Percentiles rank a stretch among this genome's conserved stretches.
These are phyloP conservation scores for Drosophila obscura DNA, from an alignment of 1,140 invertebrate species.

Conservation along the genomic window DNA sequence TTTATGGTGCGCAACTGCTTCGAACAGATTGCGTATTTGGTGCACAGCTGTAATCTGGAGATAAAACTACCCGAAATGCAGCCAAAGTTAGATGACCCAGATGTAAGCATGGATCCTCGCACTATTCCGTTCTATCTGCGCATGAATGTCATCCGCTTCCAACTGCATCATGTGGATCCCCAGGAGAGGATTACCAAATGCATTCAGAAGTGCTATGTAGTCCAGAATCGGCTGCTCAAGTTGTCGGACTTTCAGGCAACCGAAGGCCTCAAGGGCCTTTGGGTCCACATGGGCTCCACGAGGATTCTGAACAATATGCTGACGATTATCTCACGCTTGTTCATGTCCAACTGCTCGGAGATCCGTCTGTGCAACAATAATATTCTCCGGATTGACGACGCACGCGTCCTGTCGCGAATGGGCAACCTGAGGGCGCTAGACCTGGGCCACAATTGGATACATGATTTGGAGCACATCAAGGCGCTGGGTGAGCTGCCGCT, in stretches of 20 bases:
- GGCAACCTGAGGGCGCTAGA: constrained; percentile 62
- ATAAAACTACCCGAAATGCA: constrained; percentile 42
- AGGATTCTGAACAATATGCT: constrained; percentile 52
- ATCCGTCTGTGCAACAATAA: constrained; percentile 60
- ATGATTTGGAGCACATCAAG: constrained; percentile 45
- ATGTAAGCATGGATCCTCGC: neutral
- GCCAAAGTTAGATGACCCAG: neutral
- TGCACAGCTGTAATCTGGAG: constrained; percentile 49
- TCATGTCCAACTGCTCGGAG: constrained; percentile 61
- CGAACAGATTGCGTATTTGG: constrained; percentile 65
- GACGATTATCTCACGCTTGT: constrained; percentile 49
- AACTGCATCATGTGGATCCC: constrained; percentile 56
- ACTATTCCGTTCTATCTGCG: constrained; percentile 49
- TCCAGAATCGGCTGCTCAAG: constrained; percentile 60
- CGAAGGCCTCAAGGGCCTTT: constrained; percentile 51
- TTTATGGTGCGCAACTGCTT: constrained; percentile 72
- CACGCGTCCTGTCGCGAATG: constrained; percentile 46
- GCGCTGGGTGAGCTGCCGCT: constrained; percentile 47
- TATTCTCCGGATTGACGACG: constrained; percentile 43
- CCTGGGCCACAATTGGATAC: constrained; percentile 69
- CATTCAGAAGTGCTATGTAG: constrained; percentile 51
- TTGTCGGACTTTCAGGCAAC: constrained; percentile 59
- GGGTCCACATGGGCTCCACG: constrained; percentile 55
- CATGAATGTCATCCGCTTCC: constrained; percentile 66
- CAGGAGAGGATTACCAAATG: constrained; percentile 51